Base-by-base conservation (phyloP, 2,113 vertebrate genomes). In the Patagioenas fasciata region DNA sequence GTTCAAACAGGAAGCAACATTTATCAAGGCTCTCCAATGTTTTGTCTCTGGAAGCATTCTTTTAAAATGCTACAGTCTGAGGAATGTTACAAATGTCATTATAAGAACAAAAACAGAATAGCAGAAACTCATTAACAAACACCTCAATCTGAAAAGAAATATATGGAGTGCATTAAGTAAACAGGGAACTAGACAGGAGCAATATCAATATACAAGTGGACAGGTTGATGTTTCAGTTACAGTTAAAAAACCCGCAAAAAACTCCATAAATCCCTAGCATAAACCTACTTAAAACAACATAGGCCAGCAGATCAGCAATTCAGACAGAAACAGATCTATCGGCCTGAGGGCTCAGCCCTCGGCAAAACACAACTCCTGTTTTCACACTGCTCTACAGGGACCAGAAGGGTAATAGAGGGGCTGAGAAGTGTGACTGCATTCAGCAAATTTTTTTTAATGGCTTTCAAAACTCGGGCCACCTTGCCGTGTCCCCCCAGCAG, bases 31-130 rank as follows among this genome's bases (percentile, higher is more conserved):
- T 91, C 75, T 97, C 66, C 77, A 70, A 77, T 78, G 88, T 85
- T 88, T 71, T 86, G 69, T 70, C 78, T 87, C 95, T 61, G 87
- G 88, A 96, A 96, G 70, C 60, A 72, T 92, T 88, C 62, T 73
- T 89, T 82, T 61, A 48, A 73, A 94, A 95, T 8, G 21, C n/a
- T 80, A 83, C 72, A 74, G 60, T 95, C 74, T 86, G 60, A 97
- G 98, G 96, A 97, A 98, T 96, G 95, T 96, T 94, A 54, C 83
- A 92, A 85, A 60, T 32, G 48, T 77, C 73, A 31, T 64, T 56
- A 53, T 66, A 64, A 50, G 32, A 80, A 70, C 19, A 91, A 44
- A 62, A 81, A 15, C 28, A 60, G 48, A 91, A 56, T 13, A 66
- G 44, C 48, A 91, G 71, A 93, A 93, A 80, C 11, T 50, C 70